Evolutionary conservation across 2,113 vertebrate genomes (phyloP).

Genomic region (Promerops cafer): DNA sequence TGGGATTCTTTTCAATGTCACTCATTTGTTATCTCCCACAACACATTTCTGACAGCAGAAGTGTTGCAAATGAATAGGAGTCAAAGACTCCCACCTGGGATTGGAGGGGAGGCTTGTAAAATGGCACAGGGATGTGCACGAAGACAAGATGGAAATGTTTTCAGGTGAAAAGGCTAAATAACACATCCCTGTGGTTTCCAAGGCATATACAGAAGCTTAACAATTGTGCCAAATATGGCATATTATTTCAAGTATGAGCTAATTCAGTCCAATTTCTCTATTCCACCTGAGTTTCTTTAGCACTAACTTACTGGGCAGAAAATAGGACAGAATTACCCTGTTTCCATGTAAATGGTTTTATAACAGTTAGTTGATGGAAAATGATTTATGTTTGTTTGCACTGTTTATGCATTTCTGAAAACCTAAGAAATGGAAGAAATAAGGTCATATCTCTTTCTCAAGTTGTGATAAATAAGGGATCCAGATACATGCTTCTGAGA

Average conservation of each 20-base stretch:
- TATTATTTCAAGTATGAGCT: neutral
- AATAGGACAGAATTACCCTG: neutral
- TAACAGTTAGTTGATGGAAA: neutral
- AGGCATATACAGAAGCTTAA: neutral
- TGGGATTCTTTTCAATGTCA: neutral
- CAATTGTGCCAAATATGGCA: neutral
- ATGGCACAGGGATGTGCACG: neutral
- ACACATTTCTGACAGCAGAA: neutral
- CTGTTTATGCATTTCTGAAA: neutral
- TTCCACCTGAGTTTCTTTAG: neutral
- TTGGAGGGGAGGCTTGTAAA: neutral
- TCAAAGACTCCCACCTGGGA: neutral
- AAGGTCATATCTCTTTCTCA: neutral
- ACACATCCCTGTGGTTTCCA: neutral
- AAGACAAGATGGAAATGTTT: neutral
- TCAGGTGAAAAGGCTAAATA: neutral
- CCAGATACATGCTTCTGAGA: neutral
- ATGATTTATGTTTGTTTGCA: conserved; percentile 34
- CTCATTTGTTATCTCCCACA: neutral
- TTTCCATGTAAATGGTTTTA: neutral
- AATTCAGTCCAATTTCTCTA: neutral
- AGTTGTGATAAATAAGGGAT: conserved; percentile 29
- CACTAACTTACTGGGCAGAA: neutral
- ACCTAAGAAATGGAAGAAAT: conserved; percentile 10
- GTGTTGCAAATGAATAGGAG: neutral